Evolutionary conservation across 2,113 vertebrate species (phyloP), one percentile per base, ranked within the genome.

Genomic region (Pterocles gutturalis): DNA sequence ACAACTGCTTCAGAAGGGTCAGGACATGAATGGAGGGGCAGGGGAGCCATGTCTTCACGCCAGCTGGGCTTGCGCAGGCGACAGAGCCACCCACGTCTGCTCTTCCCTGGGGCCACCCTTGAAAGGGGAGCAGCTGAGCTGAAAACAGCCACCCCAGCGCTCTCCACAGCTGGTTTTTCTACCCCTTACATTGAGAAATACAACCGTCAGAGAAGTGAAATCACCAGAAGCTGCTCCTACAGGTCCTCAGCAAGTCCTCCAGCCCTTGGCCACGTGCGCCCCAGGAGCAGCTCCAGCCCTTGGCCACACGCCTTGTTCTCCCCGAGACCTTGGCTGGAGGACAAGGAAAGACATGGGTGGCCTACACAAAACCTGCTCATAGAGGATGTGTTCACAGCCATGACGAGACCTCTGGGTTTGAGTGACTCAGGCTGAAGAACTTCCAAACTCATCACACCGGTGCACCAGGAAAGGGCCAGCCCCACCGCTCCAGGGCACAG

Each of bases 11-110:
- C 67, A 21, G 26, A 84, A 51, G 22, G 28, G 17, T 41, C 62
- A 53, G 78, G 38, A n/a, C 21, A 48, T 0, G 4, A n/a, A 64
- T 7, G 36, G n/a, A 69, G 43, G 58, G 24, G 13, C 24, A 31
- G 20, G 8, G 55, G n/a, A 79, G 22, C 21, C 26, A 10, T 2
- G 1, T 57, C 51, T 41, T 85, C 0, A 0, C 0, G 1, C 43
- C 2, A 0, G 24, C 34, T 81, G 64, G 57, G 41, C 34, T n/a
- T 73, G 17, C 0, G 0, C 2, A 19, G 67, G 46, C 0, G 1
- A n/a, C 71, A 54, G n/a, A 75, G 46, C 21, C 72, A 43, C 25
- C 33, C 53, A 29, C 8, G 10, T 43, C 29, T 71, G 16, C 62
- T 60, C 43, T 25, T 73, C 46, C 36, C 48, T 28, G 2, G 25